Conservation (phyloP, 2,113 vertebrate species). For the Rattus norvegicus region GRCr8 NC_086025.1:32341001-32341500, state of each 20-base stretch:
- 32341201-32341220: not conserved
- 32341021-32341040: not conserved
- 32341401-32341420: not conserved
- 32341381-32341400: not conserved
- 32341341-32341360: not conserved
- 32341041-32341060: not conserved
- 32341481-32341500: not conserved
- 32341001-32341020: not conserved
- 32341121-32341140: not conserved
- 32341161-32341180: conserved; percentile 4
- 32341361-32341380: not conserved
- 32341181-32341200: conserved; percentile 28
- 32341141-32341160: not conserved
- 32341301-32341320: not conserved
- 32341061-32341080: not conserved
- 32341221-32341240: conserved; percentile 41
- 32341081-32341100: not conserved
- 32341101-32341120: not conserved
- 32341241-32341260: not conserved
- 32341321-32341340: not conserved
- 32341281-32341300: not conserved
- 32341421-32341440: not conserved
- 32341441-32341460: not conserved
- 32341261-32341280: not conserved
- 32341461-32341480: not conserved